These are phyloP conservation scores for Siniperca undulata DNA, from an alignment of 2,797 vertebrate genomes.

Conservation along the genomic window DNA sequence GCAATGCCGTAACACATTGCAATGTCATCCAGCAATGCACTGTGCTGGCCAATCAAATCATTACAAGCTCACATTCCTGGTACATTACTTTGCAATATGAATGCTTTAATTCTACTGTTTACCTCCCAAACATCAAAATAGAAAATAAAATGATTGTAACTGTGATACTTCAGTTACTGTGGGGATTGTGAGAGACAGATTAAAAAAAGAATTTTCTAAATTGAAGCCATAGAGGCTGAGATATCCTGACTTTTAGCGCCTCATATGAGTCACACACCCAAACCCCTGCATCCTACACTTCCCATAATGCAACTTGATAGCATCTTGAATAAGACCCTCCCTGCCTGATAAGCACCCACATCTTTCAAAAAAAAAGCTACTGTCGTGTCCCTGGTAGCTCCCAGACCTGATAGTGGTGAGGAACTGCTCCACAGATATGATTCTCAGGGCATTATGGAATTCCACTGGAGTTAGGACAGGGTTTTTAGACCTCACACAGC, in stretches of 20 bases:
- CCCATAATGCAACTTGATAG: too few relatives aligned
- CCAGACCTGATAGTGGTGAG: background rate
- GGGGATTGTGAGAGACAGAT: too few relatives aligned
- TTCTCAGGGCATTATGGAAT: background rate
- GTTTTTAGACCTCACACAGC: slow-evolving; percentile 26
- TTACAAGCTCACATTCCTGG: background rate
- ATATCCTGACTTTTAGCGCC: too few relatives aligned
- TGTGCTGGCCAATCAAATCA: background rate
- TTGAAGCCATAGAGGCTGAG: too few relatives aligned
- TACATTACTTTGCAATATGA: background rate
- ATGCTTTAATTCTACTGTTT: background rate
- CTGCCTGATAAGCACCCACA: too few relatives aligned
- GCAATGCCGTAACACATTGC: background rate
- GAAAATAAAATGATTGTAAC: background rate
- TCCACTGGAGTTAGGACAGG: background rate
- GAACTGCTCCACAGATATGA: background rate
- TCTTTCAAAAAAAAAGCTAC: background rate
- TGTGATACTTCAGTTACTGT: background rate
- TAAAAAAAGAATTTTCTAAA: too few relatives aligned
- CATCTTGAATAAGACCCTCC: too few relatives aligned
- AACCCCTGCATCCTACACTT: too few relatives aligned
- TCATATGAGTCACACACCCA: too few relatives aligned
- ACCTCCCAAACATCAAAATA: too few relatives aligned
- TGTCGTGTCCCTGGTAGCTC: background rate
- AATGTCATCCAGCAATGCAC: background rate